Evolutionary conservation across 2,888 invertebrate species (phyloP), one percentile per base, ranked within the genome.

Genomic region (Acanthosepion lycidas): DNA sequence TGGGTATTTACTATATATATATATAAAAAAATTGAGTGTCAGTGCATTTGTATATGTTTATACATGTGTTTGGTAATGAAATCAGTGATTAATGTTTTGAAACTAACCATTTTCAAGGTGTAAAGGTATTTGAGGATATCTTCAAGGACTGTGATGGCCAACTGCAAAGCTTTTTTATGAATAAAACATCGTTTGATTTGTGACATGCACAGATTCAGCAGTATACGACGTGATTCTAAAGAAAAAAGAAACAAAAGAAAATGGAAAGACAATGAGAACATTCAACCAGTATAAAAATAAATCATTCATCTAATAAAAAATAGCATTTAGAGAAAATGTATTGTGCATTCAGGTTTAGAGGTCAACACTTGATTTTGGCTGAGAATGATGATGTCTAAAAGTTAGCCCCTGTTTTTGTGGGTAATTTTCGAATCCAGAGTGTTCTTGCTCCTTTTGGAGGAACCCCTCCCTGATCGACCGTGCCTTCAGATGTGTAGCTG

Each of bases 121-220:
- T 98, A 98, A 42, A 98, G 97, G 96, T 98, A 98, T 92, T 98
- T 98, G 42, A 99, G 98, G 59, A 99, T 98, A 97, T 99, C 99
- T 0, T 98, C 98, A 23, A 99, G 98, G 96, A 99, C 99, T 95
- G 98, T 98, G 0, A 99, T 98, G 96, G 99, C 99, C 12, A 98
- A 98, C 28, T 98, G 98, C 64, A 99, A 97, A 97, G 99, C 99
- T 96, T 99, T 98, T 48, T 98, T 98, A 0, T 98, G 98, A 0
- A 98, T 98, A 6, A 99, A 98, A 97, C 99, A 99, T 49, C 98
- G 98, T 59, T 99, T 98, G 91, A 99, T 97, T 96, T 99, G 99
- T 95, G 98, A 98, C 97, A 99, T 99, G 59, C 98, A 98, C 4
- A 98, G 98, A 0, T 98, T 98, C 49, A 99, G 98, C 12, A 99